These are phyloP conservation scores for Drosophila parthenogenetica DNA, from an alignment of 2,888 invertebrate species.

Conservation along the genomic window DNA sequence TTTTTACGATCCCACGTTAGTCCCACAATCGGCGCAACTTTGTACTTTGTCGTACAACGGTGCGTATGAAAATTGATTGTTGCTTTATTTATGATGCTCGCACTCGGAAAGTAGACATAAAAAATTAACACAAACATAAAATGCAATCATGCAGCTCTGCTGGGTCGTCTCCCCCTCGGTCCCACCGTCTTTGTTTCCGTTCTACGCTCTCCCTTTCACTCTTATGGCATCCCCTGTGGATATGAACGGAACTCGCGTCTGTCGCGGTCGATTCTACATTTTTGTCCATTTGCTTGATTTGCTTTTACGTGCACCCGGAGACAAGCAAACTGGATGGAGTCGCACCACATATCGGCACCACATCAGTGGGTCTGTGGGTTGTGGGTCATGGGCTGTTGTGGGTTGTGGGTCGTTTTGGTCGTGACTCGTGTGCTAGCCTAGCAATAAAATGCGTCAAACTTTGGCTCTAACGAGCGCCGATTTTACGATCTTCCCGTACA, in stretches of 20 bases:
- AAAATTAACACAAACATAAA: constrained; percentile 80
- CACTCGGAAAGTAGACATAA: constrained; percentile 73
- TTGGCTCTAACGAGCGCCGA: constrained; percentile 73
- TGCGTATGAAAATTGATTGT: constrained; percentile 81
- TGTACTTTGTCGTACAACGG: constrained; percentile 66
- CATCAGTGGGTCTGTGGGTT: constrained; percentile 1
- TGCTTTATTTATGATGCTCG: constrained; percentile 73
- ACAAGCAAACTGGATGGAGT: constrained; percentile 42
- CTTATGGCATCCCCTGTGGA: not conserved
- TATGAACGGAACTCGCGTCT: constrained; percentile 7
- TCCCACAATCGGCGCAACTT: constrained; percentile 52
- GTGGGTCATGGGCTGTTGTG: not conserved
- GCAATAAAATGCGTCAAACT: constrained; percentile 77
- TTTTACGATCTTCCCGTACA: constrained; percentile 67
- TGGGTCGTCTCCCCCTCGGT: constrained; percentile 10
- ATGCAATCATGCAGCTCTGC: constrained; percentile 77
- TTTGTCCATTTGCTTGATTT: constrained; percentile 76
- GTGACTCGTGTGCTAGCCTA: constrained; percentile 32
- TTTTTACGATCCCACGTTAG: constrained; percentile 62
- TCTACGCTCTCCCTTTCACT: not conserved
- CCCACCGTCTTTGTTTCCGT: not conserved
- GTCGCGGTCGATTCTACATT: constrained; percentile 28
- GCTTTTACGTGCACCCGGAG: constrained; percentile 75
- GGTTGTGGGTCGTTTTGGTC: constrained; percentile 1
- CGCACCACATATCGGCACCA: constrained; percentile 1